Evolutionary conservation across 2,888 invertebrate species (phyloP), one percentile per base, ranked within the genome.

Genomic region (Brassicogethes aeneus): DNA sequence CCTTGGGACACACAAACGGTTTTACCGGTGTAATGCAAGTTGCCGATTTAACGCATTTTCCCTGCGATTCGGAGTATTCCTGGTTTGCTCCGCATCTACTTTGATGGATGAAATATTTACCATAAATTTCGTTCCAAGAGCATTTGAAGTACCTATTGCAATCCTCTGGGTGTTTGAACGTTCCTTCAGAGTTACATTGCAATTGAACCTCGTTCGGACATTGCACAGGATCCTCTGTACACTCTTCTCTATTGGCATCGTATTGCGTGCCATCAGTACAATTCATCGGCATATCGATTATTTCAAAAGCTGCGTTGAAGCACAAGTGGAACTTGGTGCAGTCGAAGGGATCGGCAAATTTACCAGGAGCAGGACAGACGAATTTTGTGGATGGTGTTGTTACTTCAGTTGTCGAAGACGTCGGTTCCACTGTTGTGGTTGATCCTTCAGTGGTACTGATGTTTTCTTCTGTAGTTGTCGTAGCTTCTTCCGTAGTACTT

Each of bases 71-170:
- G 46, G 52, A 46, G 51, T 69, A 76, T 37, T 70, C 62, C 2
- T 72, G 71, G 50, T 61, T 61, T 15, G 59, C 47, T 29, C 64
- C 56, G 57, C 76, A 77, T 50, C 62, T 61, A 52, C 74, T 73
- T 54, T 72, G 69, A 46, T 70, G 69, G 29, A 70, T 62, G 54
- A 69, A 65, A 50, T 71, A 76, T 50, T 70, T 70, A n/a, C 71
- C 64, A 40, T 69, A 59, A 47, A 72, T 67, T 44, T 63, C 68
- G 17, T 71, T 72, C 54, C 73, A 76, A 47, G 65, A 56, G 48
- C 76, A 77, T 36, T 70, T 66, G 48, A 74, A 76, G 54, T 73
- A 76, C 52, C 70, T 71, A 37, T 65, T 68, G 44, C 75, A 75
- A 50, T 75, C 65, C 16, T 59, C 52, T 12, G 62, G 65, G 55